Conservation (phyloP, 2,113 vertebrate species). For the Epinephelus fuscoguttatus region DNA sequence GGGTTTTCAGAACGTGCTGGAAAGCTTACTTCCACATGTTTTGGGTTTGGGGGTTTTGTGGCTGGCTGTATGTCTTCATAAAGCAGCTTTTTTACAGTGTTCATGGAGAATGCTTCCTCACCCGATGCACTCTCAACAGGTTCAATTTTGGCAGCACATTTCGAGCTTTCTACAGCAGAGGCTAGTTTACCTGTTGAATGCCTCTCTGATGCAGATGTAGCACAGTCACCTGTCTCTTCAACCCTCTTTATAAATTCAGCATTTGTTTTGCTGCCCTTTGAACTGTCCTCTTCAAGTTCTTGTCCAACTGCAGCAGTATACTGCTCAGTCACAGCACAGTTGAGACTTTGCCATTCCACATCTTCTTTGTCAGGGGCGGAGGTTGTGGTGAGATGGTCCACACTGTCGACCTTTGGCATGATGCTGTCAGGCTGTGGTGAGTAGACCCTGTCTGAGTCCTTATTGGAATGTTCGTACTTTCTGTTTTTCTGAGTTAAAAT, state of each 20-base stretch:
- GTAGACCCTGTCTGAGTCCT: not conserved
- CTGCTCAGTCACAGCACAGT: not conserved
- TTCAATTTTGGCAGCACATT: not conserved
- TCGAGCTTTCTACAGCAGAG: not conserved
- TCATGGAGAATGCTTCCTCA: too few relatives aligned
- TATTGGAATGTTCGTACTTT: not conserved
- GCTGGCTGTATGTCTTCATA: constrained; percentile 43
- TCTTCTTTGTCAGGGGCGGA: not conserved
- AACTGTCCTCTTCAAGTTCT: not conserved
- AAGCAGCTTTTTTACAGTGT: not conserved
- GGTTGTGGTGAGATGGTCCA: not conserved
- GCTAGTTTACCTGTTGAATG: constrained; percentile 38
- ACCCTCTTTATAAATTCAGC: not conserved
- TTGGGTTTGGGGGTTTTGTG: not conserved
- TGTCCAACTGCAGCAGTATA: not conserved
- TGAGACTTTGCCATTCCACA: not conserved
- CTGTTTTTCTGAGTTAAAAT: rapidly evolving
- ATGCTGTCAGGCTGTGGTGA: not conserved
- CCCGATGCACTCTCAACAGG: not conserved
- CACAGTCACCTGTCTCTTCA: not conserved
- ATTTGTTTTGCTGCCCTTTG: not conserved
- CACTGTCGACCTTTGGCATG: not conserved
- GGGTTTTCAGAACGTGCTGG: not conserved
- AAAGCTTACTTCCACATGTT: not conserved
- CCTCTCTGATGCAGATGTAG: not conserved